phyloP scores from a whole-genome alignment of 1,140 invertebrate genomes.

The Tetramorium parvispinum region DNA sequence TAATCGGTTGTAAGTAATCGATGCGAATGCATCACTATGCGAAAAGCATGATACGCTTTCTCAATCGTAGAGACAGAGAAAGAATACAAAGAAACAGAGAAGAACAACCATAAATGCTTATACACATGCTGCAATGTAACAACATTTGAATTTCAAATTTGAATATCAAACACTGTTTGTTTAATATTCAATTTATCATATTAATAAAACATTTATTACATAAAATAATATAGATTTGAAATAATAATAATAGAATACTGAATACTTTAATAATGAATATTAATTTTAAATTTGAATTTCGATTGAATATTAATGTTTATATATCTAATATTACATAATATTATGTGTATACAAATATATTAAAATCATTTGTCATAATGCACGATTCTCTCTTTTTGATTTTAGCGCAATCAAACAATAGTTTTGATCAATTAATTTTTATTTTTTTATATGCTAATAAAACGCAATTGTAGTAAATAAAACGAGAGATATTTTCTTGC shows the following conservation, averaged over 20 bases:
- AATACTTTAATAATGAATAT: neutral
- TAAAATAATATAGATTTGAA: neutral
- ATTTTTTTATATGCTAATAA: neutral
- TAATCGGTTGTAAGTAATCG: neutral
- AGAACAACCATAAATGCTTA: neutral
- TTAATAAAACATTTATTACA: neutral
- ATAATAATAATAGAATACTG: neutral
- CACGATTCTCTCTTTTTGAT: neutral
- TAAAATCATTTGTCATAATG: neutral
- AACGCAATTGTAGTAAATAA: neutral
- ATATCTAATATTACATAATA: neutral
- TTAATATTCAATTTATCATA: neutral
- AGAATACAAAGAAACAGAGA: neutral
- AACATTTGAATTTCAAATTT: too few species aligned
- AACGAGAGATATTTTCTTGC: neutral
- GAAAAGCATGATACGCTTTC: neutral
- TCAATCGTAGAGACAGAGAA: neutral
- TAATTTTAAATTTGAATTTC: neutral
- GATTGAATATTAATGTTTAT: neutral
- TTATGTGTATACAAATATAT: neutral
- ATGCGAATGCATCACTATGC: neutral
- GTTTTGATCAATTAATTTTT: neutral
- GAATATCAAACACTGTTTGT: neutral
- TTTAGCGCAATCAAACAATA: neutral
- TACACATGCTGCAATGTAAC: neutral